phyloP scores from a whole-genome alignment of 1,140 invertebrate species.

The Bactericera cockerelli region DNA sequence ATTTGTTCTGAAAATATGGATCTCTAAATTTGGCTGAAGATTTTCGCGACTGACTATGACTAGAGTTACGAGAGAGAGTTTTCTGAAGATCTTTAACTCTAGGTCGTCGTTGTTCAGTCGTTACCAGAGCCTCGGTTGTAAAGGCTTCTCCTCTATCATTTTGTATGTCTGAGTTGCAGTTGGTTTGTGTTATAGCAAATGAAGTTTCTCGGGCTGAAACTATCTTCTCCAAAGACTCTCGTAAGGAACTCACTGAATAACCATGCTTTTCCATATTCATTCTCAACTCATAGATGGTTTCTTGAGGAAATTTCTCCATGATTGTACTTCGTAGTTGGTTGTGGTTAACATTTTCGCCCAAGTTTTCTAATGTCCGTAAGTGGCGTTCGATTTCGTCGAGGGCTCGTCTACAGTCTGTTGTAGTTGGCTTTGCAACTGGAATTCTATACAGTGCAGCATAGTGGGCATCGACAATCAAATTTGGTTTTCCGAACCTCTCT shows the following conservation, averaged over 20 bases:
- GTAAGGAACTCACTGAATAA: not conserved
- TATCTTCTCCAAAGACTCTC: too few relatives aligned
- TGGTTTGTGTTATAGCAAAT: not conserved
- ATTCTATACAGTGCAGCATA: not conserved
- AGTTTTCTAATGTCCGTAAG: not conserved
- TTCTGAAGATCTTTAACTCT: not conserved
- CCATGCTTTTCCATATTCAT: not conserved
- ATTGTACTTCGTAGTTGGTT: not conserved
- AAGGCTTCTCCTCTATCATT: not conserved
- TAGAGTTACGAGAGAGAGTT: not conserved
- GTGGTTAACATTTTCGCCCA: not conserved
- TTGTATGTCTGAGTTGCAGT: not conserved
- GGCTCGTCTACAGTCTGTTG: not conserved
- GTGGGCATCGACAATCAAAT: not conserved
- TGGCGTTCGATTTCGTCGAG: not conserved
- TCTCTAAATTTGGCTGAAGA: not conserved
- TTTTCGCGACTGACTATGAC: not conserved
- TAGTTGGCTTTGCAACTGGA: not conserved
- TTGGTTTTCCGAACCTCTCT: not conserved
- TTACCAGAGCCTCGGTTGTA: not conserved
- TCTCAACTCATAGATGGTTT: not conserved
- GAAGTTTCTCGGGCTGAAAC: not conserved
- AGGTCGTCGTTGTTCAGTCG: not conserved
- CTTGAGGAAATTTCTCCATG: not conserved
- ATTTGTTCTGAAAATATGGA: not conserved